Percentiles rank a stretch among this genome's conserved stretches.
Evolutionary conservation across 2,888 invertebrate species (phyloP).

Genomic region (Rhagophthalmus giganteus): DNA sequence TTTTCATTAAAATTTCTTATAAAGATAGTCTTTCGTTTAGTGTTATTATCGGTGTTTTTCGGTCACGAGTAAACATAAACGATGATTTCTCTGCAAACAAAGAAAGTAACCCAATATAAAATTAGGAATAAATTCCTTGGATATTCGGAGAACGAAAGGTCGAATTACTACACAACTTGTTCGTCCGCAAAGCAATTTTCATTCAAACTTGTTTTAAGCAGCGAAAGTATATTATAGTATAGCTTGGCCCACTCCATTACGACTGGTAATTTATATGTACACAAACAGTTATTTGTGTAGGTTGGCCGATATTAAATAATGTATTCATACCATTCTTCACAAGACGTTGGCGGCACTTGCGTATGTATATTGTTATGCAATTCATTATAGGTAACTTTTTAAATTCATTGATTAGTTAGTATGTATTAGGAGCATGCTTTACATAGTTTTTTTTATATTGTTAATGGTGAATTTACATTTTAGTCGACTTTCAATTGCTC

Average conservation of each 20-base stretch:
- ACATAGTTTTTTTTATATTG: neutral
- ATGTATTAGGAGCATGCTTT: neutral
- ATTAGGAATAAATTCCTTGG: neutral
- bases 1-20: neutral
- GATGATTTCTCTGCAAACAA: slow-evolving; percentile 7
- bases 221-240: slow-evolving; percentile 15
- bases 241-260: slow-evolving; percentile 25
- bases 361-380: slow-evolving; percentile 9
- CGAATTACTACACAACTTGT: neutral
- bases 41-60: slow-evolving; percentile 10
- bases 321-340: slow-evolving; percentile 32
- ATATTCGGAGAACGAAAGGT: neutral
- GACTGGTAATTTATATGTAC: slow-evolving; percentile 31
- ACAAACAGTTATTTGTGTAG: slow-evolving; percentile 29
- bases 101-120: slow-evolving; percentile 5
- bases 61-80: slow-evolving; percentile 5
- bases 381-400: slow-evolving; percentile 1
- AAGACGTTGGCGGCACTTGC: slow-evolving; percentile 26
- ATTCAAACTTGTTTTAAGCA: slow-evolving; percentile 12
- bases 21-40: neutral
- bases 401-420: slow-evolving; percentile 1
- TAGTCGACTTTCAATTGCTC: no score
- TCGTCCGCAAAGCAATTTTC: slow-evolving; percentile 12
- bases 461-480: neutral
- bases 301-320: slow-evolving; percentile 34